Conservation (phyloP, 1,140 invertebrate genomes). For the Drosophila biarmipes region DNA sequence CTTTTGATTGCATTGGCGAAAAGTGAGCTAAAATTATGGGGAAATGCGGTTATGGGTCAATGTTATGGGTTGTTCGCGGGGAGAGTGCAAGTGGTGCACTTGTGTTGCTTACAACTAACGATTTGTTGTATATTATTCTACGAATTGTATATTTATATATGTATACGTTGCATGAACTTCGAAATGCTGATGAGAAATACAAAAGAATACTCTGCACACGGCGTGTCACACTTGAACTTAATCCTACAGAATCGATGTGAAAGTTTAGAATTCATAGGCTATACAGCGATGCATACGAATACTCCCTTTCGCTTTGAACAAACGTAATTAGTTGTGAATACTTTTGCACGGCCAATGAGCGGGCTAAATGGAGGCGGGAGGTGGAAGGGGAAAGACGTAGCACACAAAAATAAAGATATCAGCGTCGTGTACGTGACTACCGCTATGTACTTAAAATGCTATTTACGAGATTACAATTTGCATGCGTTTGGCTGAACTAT, state of each 20-base stretch:
- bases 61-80: slow-evolving; percentile 23
- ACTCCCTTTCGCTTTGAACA: slow-evolving; percentile 9
- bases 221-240: slow-evolving; percentile 16
- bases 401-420: slow-evolving; percentile 53
- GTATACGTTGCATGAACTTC: slow-evolving; percentile 55
- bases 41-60: slow-evolving; percentile 52
- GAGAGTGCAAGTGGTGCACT: neutral
- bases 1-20: slow-evolving; percentile 15
- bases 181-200: slow-evolving; percentile 49
- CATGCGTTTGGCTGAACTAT: slow-evolving; percentile 63
- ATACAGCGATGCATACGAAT: slow-evolving; percentile 16
- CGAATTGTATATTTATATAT: slow-evolving; percentile 43
- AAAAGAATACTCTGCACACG: slow-evolving; percentile 30
- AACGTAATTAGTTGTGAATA: slow-evolving; percentile 48
- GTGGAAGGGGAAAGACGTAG: slow-evolving; percentile 11
- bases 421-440: slow-evolving; percentile 67
- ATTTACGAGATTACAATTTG: slow-evolving; percentile 78
- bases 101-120: slow-evolving; percentile 34
- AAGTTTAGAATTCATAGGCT: slow-evolving; percentile 45
- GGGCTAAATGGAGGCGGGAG: slow-evolving; percentile 17
- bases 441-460: slow-evolving; percentile 78
- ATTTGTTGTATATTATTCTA: slow-evolving; percentile 51
- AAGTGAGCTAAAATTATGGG: slow-evolving; percentile 27
- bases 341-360: slow-evolving; percentile 44
- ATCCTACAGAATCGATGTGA: slow-evolving; percentile 40